Percentiles rank a stretch among this genome's conserved stretches.
phyloP scores from a whole-genome alignment of 2,113 vertebrate species.

The Herpetotheres cachinnans region DNA sequence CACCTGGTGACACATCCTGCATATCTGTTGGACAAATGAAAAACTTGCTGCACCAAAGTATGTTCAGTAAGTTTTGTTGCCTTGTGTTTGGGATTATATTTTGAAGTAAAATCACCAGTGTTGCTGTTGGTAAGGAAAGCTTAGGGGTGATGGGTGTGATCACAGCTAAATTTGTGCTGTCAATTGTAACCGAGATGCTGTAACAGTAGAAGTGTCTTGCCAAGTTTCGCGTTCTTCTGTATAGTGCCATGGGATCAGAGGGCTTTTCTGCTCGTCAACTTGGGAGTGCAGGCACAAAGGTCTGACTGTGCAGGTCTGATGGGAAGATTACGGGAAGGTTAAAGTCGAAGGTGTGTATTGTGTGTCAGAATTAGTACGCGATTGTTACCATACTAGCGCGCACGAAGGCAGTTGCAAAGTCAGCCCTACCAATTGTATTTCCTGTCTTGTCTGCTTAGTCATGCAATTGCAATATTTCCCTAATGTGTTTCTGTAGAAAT shows the following conservation, averaged over 20 bases:
- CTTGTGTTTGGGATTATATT: neutral
- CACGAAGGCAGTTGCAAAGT: neutral
- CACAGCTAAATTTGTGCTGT: fast-evolving
- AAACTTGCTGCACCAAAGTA: neutral
- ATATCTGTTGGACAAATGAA: fast-evolving
- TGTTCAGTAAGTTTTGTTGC: neutral
- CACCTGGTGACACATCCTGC: neutral
- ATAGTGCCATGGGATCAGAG: neutral
- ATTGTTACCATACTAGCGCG: neutral
- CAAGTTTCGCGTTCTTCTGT: neutral
- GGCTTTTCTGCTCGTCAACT: neutral
- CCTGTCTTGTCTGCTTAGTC: slow-evolving; percentile 10
- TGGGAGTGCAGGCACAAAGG: neutral
- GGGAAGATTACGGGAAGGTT: neutral
- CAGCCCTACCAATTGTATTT: neutral
- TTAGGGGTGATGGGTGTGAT: neutral
- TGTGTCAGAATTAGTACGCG: neutral
- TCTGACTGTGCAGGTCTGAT: neutral
- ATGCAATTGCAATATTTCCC: neutral
- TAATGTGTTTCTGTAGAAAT: neutral
- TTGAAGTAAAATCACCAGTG: neutral
- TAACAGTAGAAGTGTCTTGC: neutral
- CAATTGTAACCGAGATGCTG: fast-evolving
- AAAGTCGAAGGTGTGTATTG: neutral
- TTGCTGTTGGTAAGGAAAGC: neutral